These are phyloP conservation scores for Pteria penguin DNA, from an alignment of 2,888 invertebrate species.

Conservation along the genomic window DNA sequence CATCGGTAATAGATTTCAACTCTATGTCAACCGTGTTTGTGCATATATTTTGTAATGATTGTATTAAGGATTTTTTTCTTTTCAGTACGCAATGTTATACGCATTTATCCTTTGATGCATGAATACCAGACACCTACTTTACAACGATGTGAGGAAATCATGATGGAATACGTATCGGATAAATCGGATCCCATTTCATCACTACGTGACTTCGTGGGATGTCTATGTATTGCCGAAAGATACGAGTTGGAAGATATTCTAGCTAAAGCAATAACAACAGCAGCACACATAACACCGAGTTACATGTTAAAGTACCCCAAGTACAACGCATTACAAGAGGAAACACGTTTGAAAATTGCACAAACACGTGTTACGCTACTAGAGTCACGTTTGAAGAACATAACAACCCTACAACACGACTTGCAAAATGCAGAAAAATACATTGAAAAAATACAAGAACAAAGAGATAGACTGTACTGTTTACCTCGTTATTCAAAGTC, in stretches of 20 bases:
- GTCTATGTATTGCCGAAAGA: not conserved
- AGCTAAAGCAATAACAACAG: not conserved
- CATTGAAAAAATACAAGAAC: no score
- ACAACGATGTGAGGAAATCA: not conserved
- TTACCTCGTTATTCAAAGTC: no score
- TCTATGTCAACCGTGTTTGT: no score
- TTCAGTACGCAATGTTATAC: not conserved
- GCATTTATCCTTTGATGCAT: not conserved
- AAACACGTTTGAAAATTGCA: not conserved
- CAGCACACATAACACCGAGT: not conserved
- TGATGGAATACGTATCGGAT: not conserved
- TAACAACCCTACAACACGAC: no score
- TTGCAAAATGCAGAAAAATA: no score
- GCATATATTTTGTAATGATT: no score
- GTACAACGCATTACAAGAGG: not conserved
- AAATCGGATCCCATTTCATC: no score
- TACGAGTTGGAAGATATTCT: not conserved
- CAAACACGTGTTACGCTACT: not conserved
- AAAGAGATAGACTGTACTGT: no score
- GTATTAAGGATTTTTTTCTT: no score
- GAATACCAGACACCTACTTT: not conserved
- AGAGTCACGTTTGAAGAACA: not conserved
- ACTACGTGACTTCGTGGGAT: not conserved
- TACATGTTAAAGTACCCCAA: not conserved
- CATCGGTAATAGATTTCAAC: no score